Conservation (phyloP, 2,113 vertebrate genomes). For the Macroglossus sobrinus region DNA sequence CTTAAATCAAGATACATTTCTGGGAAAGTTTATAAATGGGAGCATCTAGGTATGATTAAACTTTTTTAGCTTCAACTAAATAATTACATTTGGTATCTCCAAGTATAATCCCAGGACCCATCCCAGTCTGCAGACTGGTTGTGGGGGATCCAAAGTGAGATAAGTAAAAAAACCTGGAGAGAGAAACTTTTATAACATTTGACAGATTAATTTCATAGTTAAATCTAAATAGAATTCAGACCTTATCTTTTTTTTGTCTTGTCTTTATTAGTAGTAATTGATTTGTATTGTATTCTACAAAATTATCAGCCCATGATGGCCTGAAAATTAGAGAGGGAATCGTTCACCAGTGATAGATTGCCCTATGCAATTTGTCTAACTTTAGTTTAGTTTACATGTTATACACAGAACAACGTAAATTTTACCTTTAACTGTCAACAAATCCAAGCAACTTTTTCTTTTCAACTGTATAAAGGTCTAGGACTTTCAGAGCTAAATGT, state of each 20-base stretch:
- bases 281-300: background rate
- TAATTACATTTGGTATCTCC: background rate
- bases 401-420: background rate
- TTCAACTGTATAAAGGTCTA: background rate
- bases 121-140: background rate
- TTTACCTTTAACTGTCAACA: background rate
- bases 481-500: background rate
- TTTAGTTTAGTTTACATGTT: background rate
- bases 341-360: background rate
- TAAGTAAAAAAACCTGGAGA: background rate
- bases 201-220: background rate
- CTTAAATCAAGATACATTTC: background rate
- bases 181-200: background rate
- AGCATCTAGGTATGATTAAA: background rate
- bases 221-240: background rate
- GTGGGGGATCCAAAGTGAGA: background rate
- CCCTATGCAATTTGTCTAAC: background rate
- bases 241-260: background rate
- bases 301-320: background rate
- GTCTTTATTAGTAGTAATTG: background rate
- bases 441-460: background rate
- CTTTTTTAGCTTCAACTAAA: constrained; percentile 6
- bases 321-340: background rate
- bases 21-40: background rate
- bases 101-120: background rate